Evolutionary conservation across 2,797 vertebrate species (phyloP).

Genomic region (Anniella stebbinsi): DNA sequence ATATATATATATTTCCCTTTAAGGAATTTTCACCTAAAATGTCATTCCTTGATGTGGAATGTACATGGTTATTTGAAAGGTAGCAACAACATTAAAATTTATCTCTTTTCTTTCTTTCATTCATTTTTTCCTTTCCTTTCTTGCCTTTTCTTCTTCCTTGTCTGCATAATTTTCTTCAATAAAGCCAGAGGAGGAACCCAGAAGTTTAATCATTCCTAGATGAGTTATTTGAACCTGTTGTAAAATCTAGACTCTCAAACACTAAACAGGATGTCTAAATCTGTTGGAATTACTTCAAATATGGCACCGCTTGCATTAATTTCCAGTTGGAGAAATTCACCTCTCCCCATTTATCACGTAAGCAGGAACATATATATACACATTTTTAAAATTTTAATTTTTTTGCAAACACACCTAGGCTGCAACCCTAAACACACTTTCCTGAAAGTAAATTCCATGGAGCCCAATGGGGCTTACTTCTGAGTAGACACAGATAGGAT

Average conservation of each 20-base stretch:
- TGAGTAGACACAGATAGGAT: neutral
- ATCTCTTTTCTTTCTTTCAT: neutral
- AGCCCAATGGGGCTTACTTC: neutral
- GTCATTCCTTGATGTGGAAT: no score
- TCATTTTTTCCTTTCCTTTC: no score
- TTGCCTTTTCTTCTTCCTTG: neutral
- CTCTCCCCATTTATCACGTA: neutral
- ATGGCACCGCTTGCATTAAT: neutral
- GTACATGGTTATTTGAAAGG: neutral
- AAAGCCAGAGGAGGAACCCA: neutral
- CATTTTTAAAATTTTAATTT: no score
- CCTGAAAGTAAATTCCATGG: neutral
- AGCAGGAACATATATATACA: no score
- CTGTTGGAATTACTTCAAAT: no score
- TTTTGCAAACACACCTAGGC: neutral
- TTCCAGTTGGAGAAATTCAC: neutral
- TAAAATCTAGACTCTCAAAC: neutral
- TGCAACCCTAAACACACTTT: no score
- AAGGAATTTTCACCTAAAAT: neutral
- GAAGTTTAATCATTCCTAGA: neutral
- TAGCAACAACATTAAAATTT: neutral
- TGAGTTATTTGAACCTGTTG: neutral
- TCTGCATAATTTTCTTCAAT: slow-evolving; percentile 31
- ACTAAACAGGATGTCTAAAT: no score
- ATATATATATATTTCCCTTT: no score